Percentiles rank a stretch among this genome's conserved stretches.
Conservation (phyloP, 2,888 invertebrate species). For the Drosophila nr. perissopoda region DNA sequence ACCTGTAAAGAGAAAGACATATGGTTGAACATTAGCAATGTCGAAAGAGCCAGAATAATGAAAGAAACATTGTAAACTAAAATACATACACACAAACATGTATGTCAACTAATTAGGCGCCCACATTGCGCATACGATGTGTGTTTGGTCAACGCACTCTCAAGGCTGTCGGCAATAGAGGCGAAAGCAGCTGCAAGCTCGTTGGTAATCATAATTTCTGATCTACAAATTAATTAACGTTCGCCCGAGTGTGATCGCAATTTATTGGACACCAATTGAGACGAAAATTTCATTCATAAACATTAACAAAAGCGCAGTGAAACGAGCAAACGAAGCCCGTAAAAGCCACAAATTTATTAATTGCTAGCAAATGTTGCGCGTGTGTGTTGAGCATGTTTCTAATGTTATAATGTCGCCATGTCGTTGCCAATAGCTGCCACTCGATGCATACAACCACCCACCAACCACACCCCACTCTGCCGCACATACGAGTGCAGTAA, state of each 20-base stretch:
- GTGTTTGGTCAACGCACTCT: constrained; percentile 73
- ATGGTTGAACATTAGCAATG: constrained; percentile 29
- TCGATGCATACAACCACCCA: constrained; percentile 6
- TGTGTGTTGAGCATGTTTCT: constrained; percentile 52
- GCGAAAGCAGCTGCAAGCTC: constrained; percentile 59
- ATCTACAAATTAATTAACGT: constrained; percentile 76
- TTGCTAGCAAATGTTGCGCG: constrained; percentile 74
- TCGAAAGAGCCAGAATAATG: constrained; percentile 14
- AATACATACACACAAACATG: constrained; percentile 7
- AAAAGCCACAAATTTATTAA: constrained; percentile 62
- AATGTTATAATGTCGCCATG: constrained; percentile 60
- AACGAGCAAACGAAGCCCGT: constrained; percentile 9
- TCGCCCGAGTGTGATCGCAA: constrained; percentile 74
- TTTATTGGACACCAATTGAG: constrained; percentile 78
- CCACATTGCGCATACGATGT: constrained; percentile 69
- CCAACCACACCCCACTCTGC: neutral
- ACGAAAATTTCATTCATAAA: constrained; percentile 75
- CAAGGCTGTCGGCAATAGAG: constrained; percentile 56
- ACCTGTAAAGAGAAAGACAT: constrained; percentile 60
- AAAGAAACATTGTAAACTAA: constrained; percentile 18
- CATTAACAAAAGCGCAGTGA: constrained; percentile 46
- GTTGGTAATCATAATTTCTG: constrained; percentile 73
- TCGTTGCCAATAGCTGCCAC: constrained; percentile 22
- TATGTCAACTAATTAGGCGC: constrained; percentile 61
- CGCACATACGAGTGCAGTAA: neutral